These are phyloP conservation scores for Marisa cornuarietis DNA, from an alignment of 1,140 invertebrate genomes.

Conservation along the genomic window DNA sequence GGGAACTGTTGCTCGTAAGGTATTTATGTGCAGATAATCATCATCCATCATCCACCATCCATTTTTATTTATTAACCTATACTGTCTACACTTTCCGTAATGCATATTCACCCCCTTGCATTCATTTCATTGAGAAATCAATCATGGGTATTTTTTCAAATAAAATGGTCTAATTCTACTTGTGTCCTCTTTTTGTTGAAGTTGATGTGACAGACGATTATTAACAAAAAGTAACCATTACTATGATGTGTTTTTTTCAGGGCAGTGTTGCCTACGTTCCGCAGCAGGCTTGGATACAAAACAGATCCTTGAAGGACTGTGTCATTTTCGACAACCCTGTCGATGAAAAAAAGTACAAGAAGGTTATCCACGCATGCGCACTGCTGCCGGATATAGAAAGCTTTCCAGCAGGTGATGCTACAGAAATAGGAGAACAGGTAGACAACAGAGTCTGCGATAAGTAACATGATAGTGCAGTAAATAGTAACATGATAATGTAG, in stretches of 20 bases:
- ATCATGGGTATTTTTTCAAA: neutral
- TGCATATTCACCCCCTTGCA: neutral
- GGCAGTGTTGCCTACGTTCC: slow-evolving; percentile 73
- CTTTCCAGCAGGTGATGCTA: slow-evolving; percentile 67
- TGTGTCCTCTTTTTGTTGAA: neutral
- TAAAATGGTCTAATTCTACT: neutral
- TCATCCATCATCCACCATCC: too few relatives aligned
- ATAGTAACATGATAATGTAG: too few relatives aligned
- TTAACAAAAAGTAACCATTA: neutral
- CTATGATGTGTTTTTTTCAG: neutral
- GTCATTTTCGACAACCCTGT: slow-evolving; percentile 55
- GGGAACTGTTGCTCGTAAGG: slow-evolving; percentile 75
- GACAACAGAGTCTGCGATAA: neutral
- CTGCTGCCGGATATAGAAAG: slow-evolving; percentile 63
- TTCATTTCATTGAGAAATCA: neutral
- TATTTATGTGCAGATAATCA: neutral
- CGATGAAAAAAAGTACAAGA: slow-evolving; percentile 73
- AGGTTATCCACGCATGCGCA: slow-evolving; percentile 79
- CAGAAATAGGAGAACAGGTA: slow-evolving; percentile 71
- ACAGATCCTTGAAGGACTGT: slow-evolving; percentile 53
- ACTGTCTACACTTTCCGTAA: neutral
- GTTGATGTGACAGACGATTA: neutral
- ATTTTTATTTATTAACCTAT: too few relatives aligned
- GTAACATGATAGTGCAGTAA: neutral
- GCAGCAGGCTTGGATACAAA: slow-evolving; percentile 89